A percentile compares a stretch with the other conserved stretches of the same genome.
Evolutionary conservation across 2,113 vertebrate species (phyloP).

Genomic region (Clupea harengus): DNA sequence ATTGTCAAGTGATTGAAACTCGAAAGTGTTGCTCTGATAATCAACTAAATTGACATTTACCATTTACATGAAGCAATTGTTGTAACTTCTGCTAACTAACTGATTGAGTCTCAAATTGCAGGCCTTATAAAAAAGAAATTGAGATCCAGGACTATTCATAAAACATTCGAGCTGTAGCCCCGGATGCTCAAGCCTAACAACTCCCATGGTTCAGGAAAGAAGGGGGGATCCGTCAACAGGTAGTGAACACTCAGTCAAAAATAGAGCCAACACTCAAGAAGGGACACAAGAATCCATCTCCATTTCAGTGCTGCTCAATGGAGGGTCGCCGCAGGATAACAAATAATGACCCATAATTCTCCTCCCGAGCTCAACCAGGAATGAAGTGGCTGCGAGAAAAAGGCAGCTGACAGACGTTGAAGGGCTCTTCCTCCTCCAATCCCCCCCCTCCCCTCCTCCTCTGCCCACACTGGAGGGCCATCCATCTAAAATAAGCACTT

Average conservation of each 20-base stretch:
- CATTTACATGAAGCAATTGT: no score
- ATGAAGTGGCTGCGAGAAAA: neutral
- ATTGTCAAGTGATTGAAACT: no score
- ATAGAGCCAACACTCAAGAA: neutral
- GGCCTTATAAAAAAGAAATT: no score
- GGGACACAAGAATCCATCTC: slow-evolving; percentile 1
- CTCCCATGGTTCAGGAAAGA: neutral
- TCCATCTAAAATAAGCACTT: slow-evolving; percentile 41
- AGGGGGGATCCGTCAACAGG: neutral
- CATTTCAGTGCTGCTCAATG: neutral
- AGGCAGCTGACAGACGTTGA: slow-evolving; percentile 26
- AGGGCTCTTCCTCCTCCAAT: slow-evolving; percentile 31
- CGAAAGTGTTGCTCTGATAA: no score
- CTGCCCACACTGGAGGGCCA: slow-evolving; percentile 23
- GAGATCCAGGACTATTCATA: no score
- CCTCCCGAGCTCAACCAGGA: neutral
- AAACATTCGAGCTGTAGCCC: no score
- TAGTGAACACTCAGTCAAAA: neutral
- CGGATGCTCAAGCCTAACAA: no score
- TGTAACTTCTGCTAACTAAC: no score
- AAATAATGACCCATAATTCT: slow-evolving; percentile 10
- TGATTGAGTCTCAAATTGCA: no score
- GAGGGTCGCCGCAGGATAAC: neutral
- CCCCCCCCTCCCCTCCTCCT: neutral
- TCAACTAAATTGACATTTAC: no score